phyloP scores from a whole-genome alignment of 2,888 invertebrate species.

The Sinopyrophorus schimmeli region DNA sequence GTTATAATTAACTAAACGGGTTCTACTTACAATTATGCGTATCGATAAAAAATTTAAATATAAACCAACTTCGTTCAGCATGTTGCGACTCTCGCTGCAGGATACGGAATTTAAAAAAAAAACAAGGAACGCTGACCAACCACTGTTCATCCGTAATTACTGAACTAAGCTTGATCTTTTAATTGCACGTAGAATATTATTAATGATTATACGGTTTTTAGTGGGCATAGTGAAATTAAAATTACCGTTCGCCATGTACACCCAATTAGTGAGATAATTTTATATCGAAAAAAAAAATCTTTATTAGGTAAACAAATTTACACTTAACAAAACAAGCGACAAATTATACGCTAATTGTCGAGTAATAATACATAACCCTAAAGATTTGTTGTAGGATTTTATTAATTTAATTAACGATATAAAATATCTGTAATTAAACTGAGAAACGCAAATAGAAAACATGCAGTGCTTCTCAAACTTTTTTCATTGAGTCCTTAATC shows the following conservation, averaged over 20 bases:
- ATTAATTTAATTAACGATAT: too few relatives aligned
- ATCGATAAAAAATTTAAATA: slow-evolving; percentile 13
- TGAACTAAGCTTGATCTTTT: slow-evolving; percentile 7
- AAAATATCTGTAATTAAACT: too few relatives aligned
- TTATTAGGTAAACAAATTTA: slow-evolving; percentile 5
- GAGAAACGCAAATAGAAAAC: too few relatives aligned
- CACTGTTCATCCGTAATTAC: slow-evolving; percentile 8
- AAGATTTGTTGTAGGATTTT: too few relatives aligned
- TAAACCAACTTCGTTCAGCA: slow-evolving; percentile 10
- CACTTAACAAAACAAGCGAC: too few relatives aligned
- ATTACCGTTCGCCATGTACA: slow-evolving; percentile 4
- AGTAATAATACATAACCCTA: too few relatives aligned
- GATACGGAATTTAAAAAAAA: slow-evolving; percentile 1
- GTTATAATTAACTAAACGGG: slow-evolving; percentile 38
- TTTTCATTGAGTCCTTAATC: too few relatives aligned
- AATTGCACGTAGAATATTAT: slow-evolving; percentile 9
- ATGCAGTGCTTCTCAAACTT: too few relatives aligned
- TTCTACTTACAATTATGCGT: slow-evolving; percentile 27
- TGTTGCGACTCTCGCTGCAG: slow-evolving; percentile 4
- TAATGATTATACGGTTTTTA: slow-evolving; percentile 8
- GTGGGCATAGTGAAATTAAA: slow-evolving; percentile 9
- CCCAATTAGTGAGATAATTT: slow-evolving; percentile 8
- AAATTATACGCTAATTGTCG: too few relatives aligned
- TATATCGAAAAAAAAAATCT: too few relatives aligned
- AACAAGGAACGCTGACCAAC: slow-evolving; percentile 5